Conservation (phyloP, 2,888 invertebrate genomes). For the Habrosyne pyritoides region DNA sequence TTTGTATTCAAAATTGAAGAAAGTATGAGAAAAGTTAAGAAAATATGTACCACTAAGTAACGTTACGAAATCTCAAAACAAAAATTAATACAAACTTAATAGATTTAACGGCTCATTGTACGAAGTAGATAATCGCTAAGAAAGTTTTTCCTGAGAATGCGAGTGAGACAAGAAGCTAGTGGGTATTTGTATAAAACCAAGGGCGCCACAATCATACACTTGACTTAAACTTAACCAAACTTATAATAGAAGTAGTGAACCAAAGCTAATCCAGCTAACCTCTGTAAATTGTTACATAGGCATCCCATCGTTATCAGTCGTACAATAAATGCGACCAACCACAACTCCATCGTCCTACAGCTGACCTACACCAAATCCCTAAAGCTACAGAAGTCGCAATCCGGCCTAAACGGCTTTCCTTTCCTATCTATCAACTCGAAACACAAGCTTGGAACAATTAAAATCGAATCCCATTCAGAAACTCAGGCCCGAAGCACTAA, state of each 20-base stretch:
- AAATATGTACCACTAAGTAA: too few species aligned
- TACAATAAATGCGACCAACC: slow-evolving; percentile 1
- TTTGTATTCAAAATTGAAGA: too few species aligned
- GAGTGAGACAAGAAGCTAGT: too few species aligned
- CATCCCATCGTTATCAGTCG: neutral
- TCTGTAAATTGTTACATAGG: neutral
- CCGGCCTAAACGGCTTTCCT: slow-evolving; percentile 11
- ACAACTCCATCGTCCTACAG: neutral
- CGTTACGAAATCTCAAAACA: too few species aligned
- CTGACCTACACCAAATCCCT: slow-evolving; percentile 6
- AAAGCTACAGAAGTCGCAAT: slow-evolving; percentile 6
- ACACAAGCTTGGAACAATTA: slow-evolving; percentile 46
- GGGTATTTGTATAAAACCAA: neutral
- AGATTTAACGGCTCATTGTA: too few species aligned
- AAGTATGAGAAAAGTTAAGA: too few species aligned
- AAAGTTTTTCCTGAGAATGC: too few species aligned
- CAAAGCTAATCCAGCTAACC: neutral
- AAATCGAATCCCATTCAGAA: slow-evolving; percentile 50
- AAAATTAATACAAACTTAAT: too few species aligned
- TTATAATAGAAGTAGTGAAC: neutral
- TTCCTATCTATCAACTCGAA: slow-evolving; percentile 46
- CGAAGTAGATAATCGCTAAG: too few species aligned
- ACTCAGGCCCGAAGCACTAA: slow-evolving; percentile 53
- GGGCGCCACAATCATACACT: neutral
- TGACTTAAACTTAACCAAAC: neutral